Percentiles rank a stretch among this genome's conserved stretches.
phyloP scores from a whole-genome alignment of 2,888 invertebrate genomes.

The Spisula subtruncata region DNA sequence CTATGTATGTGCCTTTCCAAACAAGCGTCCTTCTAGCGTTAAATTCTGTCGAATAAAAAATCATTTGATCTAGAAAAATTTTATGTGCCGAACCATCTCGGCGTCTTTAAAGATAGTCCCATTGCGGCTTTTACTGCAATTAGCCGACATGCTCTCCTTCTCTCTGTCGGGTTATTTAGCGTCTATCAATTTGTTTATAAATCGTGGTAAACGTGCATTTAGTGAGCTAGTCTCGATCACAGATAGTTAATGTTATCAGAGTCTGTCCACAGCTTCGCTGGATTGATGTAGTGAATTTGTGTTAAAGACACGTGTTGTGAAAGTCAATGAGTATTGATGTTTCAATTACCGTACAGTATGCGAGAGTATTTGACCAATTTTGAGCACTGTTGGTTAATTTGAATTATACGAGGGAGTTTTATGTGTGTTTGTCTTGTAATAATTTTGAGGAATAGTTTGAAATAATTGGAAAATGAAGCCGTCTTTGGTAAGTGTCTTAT shows the following conservation, averaged over 20 bases:
- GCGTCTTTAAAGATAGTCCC: neutral
- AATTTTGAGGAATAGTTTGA: neutral
- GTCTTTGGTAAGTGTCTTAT: conserved; percentile 7
- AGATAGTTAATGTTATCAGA: neutral
- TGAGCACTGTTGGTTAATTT: neutral
- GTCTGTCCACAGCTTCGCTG: neutral
- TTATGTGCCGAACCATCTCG: no score
- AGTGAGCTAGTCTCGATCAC: conserved; percentile 7
- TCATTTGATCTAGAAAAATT: neutral
- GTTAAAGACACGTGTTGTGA: neutral
- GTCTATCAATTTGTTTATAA: neutral
- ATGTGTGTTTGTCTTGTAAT: neutral
- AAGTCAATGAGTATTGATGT: neutral
- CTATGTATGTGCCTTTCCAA: no score
- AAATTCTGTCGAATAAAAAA: conserved; percentile 5
- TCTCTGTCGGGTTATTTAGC: neutral
- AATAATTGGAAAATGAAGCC: conserved; percentile 14
- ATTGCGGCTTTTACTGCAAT: neutral
- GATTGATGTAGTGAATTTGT: neutral
- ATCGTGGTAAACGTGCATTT: neutral
- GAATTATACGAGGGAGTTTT: neutral
- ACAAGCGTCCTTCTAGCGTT: no score
- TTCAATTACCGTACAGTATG: no score
- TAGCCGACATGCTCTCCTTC: neutral
- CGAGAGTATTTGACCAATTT: neutral